Evolutionary conservation across 2,888 invertebrate genomes (phyloP).

Genomic region (Ptilodon capucinus): DNA sequence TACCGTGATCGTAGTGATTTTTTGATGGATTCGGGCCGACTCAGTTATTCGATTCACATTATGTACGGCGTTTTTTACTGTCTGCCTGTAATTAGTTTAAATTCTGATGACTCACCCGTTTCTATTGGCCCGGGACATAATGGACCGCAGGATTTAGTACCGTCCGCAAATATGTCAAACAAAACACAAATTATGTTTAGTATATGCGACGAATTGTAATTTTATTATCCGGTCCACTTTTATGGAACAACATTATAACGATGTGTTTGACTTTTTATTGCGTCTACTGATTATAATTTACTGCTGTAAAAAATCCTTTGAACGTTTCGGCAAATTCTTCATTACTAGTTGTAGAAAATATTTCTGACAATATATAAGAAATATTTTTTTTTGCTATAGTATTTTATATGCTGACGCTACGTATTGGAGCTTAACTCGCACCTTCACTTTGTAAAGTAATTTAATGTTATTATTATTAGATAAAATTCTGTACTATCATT

Average conservation of each 20-base stretch:
- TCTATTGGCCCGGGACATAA: conserved; percentile 70
- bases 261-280: conserved; percentile 21
- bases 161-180: conserved; percentile 39
- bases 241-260: conserved; percentile 14
- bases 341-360: conserved; percentile 8
- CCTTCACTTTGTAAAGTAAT: conserved; percentile 27
- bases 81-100: conserved; percentile 75
- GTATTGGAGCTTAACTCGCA: conserved; percentile 18
- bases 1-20: conserved; percentile 55
- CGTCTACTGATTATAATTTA: conserved; percentile 27
- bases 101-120: conserved; percentile 77
- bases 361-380: no score
- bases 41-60: conserved; percentile 65
- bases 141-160: conserved; percentile 52
- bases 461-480: conserved; percentile 32
- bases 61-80: conserved; percentile 62
- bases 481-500: conserved; percentile 28
- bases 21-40: conserved; percentile 59
- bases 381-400: no score
- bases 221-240: conserved; percentile 8
- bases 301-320: conserved; percentile 9
- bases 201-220: conserved; percentile 6
- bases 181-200: conserved; percentile 1
- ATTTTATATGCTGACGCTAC: conserved; percentile 46
- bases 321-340: conserved; percentile 13